phyloP scores from a whole-genome alignment of 2,888 invertebrate species.

The Blomia tropicalis region DNA sequence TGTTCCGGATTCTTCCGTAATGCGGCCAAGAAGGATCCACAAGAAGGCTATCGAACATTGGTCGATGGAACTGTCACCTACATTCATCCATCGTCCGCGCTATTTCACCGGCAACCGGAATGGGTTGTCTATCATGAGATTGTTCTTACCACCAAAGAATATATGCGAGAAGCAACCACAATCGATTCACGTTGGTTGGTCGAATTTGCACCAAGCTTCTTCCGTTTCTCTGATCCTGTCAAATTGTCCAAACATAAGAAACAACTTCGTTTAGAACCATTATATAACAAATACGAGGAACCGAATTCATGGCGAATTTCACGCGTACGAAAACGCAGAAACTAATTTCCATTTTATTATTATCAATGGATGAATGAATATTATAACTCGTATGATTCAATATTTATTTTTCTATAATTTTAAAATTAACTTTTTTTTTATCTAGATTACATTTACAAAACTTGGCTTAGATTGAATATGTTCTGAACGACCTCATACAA shows the following conservation, averaged over 20 bases:
- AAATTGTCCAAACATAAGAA: conserved; percentile 97
- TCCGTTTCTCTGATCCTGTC: conserved; percentile 94
- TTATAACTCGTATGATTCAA: too few species aligned
- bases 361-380: too few species aligned
- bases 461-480: too few species aligned
- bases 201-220: conserved; percentile 97
- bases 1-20: conserved; percentile 95
- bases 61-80: conserved; percentile 97
- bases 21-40: conserved; percentile 97
- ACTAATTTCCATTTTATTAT: too few species aligned
- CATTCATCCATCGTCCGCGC: conserved; percentile 92
- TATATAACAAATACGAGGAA: conserved; percentile 97
- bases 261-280: conserved; percentile 88
- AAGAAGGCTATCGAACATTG: conserved; percentile 84
- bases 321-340: conserved; percentile 64
- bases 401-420: too few species aligned
- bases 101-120: conserved; percentile 96
- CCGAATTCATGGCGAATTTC: conserved; percentile 99
- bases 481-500: too few species aligned
- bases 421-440: too few species aligned
- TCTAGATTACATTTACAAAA: too few species aligned
- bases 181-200: conserved; percentile 97
- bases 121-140: conserved; percentile 99
- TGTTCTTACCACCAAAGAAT: conserved; percentile 95
- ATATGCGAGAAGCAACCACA: conserved; percentile 94